Base-by-base conservation (phyloP, 2,797 vertebrate genomes). In the Sebastes oblongus region DNA sequence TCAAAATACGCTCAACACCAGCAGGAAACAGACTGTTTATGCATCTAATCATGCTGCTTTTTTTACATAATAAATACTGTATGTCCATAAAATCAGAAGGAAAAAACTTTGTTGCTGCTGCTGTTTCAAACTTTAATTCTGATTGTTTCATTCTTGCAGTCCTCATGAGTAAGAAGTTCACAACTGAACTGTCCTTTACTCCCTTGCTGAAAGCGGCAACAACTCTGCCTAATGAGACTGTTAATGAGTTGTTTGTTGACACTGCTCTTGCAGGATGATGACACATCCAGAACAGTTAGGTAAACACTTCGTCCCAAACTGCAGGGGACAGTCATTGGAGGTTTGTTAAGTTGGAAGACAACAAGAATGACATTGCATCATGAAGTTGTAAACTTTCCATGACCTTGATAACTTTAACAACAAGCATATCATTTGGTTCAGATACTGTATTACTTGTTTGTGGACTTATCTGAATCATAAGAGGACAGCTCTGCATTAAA, bases 181-280 rank as follows among this genome's bases (percentile, higher is more conserved):
- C 18, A 56, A 42, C 54, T 82, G 9, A 72, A 56, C 36, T 64
- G 12, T 54, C 62, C 68, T 78, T 62, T 16, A 67, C 36, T 88
- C 89, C 83, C 88, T 58, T 12, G 88, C 24, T 80, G 74, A 82
- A 73, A 39, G 11, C 24, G 29, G 39, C 1, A 73, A 68, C 39
- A 75, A 14, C 22, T 73, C 58, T 6, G 54, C 32, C 65, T 90
- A 89, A 88, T 86, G 87, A 92, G 88, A 64, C 66, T 56, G 80
- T 72, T 92, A 90, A 93, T 91, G 84, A 92, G 80, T 7, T 92
- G 77, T 86, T 89, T 91, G 82, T 90, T 54, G 52, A 76, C 66
- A 34, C 30, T 81, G 73, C 68, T 85, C 36, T 36, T 46, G 58
- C 14, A 60, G 65, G 76, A 80, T 91, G 86, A 90, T 84, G 90